Evolutionary conservation across 2,888 invertebrate genomes (phyloP).

Genomic region (Ennomos erosarius): DNA sequence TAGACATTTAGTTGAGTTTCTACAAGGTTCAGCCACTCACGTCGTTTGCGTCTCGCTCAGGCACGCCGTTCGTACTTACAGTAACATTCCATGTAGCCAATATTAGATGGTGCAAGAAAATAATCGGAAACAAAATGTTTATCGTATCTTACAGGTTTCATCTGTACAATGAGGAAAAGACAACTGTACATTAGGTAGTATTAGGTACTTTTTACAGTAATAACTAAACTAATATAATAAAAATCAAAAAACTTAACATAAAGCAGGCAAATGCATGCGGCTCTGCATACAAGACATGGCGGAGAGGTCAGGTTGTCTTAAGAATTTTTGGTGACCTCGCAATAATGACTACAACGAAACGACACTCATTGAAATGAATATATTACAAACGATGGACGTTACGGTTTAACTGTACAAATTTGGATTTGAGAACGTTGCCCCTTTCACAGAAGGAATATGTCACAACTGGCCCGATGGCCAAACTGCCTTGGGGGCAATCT

Average conservation of each 20-base stretch:
- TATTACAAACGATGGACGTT: conserved; percentile 85
- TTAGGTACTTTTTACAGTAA: conserved; percentile 81
- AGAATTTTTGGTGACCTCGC: conserved; percentile 84
- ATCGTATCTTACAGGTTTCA: conserved; percentile 80
- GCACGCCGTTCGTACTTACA: conserved; percentile 68
- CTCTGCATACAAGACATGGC: conserved; percentile 87
- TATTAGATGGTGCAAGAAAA: conserved; percentile 88
- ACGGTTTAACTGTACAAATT: conserved; percentile 81
- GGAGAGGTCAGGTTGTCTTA: conserved; percentile 89
- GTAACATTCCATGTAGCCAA: conserved; percentile 89
- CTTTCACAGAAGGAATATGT: conserved; percentile 95
- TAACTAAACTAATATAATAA: conserved; percentile 84
- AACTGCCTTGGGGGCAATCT: conserved; percentile 78
- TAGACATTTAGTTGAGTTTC: conserved; percentile 53
- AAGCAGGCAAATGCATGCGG: conserved; percentile 90
- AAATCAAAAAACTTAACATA: conserved; percentile 86
- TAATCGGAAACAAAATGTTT: conserved; percentile 88
- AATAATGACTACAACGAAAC: conserved; percentile 86
- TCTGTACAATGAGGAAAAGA: conserved; percentile 82
- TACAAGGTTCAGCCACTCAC: conserved; percentile 64
- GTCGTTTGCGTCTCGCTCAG: conserved; percentile 50
- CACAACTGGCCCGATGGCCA: conserved; percentile 88
- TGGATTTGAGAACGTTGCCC: conserved; percentile 90
- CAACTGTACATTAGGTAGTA: conserved; percentile 80
- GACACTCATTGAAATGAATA: conserved; percentile 88